Conservation (phyloP, 2,888 invertebrate genomes). For the Campoletis raptor region DNA sequence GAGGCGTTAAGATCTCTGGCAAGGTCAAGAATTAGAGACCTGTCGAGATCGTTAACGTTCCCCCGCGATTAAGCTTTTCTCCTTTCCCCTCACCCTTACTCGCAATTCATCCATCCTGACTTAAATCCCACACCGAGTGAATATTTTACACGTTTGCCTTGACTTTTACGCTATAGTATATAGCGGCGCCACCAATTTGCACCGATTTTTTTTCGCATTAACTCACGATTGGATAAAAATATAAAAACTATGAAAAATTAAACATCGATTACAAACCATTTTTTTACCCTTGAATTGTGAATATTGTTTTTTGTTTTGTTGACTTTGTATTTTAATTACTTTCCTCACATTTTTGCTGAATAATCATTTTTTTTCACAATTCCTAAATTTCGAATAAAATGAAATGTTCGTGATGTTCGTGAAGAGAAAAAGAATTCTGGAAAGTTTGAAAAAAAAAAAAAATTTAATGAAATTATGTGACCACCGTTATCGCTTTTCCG, state of each 20-base stretch:
- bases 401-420: neutral
- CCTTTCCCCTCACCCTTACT: conserved; percentile 9
- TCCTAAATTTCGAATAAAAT: neutral
- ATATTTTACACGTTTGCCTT: conserved; percentile 40
- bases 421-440: too few species aligned
- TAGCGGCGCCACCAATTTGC: conserved; percentile 19
- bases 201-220: neutral
- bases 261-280: neutral
- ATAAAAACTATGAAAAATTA: neutral
- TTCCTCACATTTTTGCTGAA: neutral
- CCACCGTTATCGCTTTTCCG: neutral
- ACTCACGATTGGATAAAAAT: neutral
- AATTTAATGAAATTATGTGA: neutral
- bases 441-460: neutral
- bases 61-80: conserved; percentile 51
- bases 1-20: conserved; percentile 67
- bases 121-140: conserved; percentile 2
- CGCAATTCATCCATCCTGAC: conserved; percentile 37
- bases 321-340: neutral
- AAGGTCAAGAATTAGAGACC: conserved; percentile 69
- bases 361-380: neutral
- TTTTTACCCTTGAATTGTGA: neutral
- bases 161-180: conserved; percentile 1
- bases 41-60: conserved; percentile 67
- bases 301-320: neutral